Percentiles rank a stretch among this genome's conserved stretches.
Evolutionary conservation across 2,113 vertebrate species (phyloP).

Genomic region (Alethe diademata): DNA sequence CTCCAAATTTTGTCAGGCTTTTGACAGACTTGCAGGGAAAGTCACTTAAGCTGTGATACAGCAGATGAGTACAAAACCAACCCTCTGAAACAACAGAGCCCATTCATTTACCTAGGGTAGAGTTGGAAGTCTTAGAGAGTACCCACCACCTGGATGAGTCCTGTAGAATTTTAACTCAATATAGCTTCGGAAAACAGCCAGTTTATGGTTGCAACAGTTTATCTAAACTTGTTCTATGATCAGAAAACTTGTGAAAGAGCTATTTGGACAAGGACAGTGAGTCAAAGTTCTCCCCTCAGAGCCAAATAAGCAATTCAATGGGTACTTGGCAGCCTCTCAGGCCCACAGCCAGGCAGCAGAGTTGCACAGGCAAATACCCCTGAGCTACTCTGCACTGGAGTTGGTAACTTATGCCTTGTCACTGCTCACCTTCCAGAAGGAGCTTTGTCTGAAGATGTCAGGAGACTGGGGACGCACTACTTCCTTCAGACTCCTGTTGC

Average conservation of each 20-base stretch:
- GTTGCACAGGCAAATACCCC: background rate
- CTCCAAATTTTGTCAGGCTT: background rate
- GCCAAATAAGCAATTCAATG: background rate
- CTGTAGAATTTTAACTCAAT: background rate
- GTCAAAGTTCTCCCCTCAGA: background rate
- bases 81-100: background rate
- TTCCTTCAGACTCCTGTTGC: background rate
- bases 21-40: background rate
- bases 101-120: background rate
- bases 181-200: background rate
- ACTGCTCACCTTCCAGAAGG: background rate
- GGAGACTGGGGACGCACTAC: background rate
- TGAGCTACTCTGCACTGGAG: background rate
- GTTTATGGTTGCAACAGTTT: background rate
- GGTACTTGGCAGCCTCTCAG: background rate
- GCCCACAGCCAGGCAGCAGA: background rate
- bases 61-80: background rate
- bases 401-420: fast-evolving
- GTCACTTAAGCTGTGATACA: background rate
- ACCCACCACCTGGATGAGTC: background rate
- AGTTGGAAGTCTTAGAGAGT: background rate
- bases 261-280: background rate
- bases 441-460: background rate
- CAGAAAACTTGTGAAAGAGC: background rate
- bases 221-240: background rate